Conservation (phyloP, 2,797 vertebrate species). For the Sebastes goodei region DNA sequence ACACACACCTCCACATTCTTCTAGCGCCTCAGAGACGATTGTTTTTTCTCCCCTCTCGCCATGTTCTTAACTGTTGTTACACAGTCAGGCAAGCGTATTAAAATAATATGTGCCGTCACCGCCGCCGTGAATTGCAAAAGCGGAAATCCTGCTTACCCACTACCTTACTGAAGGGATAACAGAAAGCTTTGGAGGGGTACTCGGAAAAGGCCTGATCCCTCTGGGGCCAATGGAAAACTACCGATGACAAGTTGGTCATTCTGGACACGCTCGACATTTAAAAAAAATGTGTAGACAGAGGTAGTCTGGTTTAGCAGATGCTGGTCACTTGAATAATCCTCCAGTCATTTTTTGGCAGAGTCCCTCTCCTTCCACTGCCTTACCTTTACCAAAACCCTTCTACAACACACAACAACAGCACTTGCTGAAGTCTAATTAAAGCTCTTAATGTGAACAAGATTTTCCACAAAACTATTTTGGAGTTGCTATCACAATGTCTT, state of each 20-base stretch:
- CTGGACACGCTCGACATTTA: slow-evolving; percentile 12
- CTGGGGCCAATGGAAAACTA: slow-evolving; percentile 62
- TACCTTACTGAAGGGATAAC: slow-evolving; percentile 78
- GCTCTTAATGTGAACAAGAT: not conserved
- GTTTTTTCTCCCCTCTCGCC: not conserved
- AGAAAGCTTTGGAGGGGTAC: slow-evolving; percentile 64
- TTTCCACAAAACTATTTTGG: not conserved
- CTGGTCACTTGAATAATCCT: slow-evolving; percentile 16
- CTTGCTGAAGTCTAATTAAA: not conserved
- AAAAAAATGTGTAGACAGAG: slow-evolving; percentile 3
- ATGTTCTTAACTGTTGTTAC: slow-evolving; percentile 68
- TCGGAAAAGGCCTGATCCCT: slow-evolving; percentile 61
- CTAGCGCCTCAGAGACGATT: not conserved
- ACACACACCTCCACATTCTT: slow-evolving; percentile 24
- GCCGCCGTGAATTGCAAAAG: slow-evolving; percentile 74
- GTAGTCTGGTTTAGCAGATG: not conserved
- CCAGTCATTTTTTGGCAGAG: not conserved
- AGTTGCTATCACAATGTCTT: not conserved
- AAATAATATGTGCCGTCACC: slow-evolving; percentile 72
- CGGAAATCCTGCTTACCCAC: slow-evolving; percentile 85
- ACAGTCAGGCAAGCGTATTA: slow-evolving; percentile 80
- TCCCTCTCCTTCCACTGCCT: not conserved
- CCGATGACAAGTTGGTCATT: slow-evolving; percentile 37
- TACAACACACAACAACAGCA: not conserved
- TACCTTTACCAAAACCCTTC: slow-evolving; percentile 1